These are phyloP conservation scores for Microcaecilia unicolor DNA, from an alignment of 2,797 vertebrate species.

Conservation along the genomic window DNA sequence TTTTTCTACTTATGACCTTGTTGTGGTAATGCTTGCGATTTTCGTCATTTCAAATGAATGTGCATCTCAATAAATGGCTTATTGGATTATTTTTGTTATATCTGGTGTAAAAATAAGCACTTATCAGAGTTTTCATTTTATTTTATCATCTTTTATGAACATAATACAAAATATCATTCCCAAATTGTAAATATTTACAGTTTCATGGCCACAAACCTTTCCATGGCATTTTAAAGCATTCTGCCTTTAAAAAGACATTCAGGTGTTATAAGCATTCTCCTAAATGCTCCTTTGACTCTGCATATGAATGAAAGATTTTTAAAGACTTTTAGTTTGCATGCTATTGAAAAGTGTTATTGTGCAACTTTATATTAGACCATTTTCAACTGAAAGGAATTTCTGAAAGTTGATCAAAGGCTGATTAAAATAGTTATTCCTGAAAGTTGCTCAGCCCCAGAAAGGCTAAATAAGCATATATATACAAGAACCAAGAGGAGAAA, in stretches of 20 bases:
- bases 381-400: constrained; percentile 22
- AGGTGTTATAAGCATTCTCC: constrained; percentile 26
- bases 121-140: constrained; percentile 37
- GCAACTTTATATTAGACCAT: neutral
- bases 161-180: constrained; percentile 64
- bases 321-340: constrained; percentile 32
- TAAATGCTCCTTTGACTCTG: constrained; percentile 27
- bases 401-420: constrained; percentile 7
- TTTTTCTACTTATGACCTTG: no score
- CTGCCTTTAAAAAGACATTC: constrained; percentile 56
- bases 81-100: no score
- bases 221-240: constrained; percentile 40
- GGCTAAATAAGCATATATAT: constrained; percentile 25
- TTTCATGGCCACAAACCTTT: constrained; percentile 54
- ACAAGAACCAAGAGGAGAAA: constrained; percentile 28
- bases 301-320: constrained; percentile 26
- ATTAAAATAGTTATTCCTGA: constrained; percentile 30
- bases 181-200: constrained; percentile 57
- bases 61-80: no score
- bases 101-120: no score
- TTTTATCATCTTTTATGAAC: constrained; percentile 51
- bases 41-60: no score
- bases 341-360: constrained; percentile 2
- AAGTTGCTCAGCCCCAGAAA: constrained; percentile 23
- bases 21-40: no score